A percentile compares a stretch with the other conserved stretches of the same genome.
Evolutionary conservation across 2,888 invertebrate genomes (phyloP).

Genomic region (Polyploca ridens): DNA sequence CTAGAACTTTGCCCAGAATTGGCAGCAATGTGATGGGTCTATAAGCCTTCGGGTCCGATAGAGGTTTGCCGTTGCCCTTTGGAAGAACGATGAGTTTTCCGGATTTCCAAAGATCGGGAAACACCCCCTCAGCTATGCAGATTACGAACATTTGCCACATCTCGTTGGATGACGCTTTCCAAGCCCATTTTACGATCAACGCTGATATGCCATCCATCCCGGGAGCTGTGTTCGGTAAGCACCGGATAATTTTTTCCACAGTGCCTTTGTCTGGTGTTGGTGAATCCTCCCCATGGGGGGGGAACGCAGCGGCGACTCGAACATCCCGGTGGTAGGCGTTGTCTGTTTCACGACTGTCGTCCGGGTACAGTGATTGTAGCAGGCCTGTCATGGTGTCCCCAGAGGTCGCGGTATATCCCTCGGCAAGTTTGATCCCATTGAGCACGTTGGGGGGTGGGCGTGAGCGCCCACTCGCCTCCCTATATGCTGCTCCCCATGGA

Average conservation of each 20-base stretch:
- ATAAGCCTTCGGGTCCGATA: constrained; percentile 36
- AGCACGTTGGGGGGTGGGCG: constrained; percentile 27
- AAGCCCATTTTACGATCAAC: constrained; percentile 28
- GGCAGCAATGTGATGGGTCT: constrained; percentile 43
- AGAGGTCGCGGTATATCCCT: constrained; percentile 18
- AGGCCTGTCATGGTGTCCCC: constrained; percentile 26
- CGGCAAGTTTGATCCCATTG: constrained; percentile 18
- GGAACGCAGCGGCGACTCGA: constrained; percentile 24
- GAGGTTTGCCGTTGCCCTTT: constrained; percentile 34
- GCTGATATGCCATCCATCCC: constrained; percentile 41
- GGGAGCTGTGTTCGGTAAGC: constrained; percentile 38
- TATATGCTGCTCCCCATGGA: constrained; percentile 31
- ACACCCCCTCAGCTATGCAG: constrained; percentile 34
- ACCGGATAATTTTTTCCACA: constrained; percentile 25
- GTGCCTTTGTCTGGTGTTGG: constrained; percentile 14
- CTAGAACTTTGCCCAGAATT: constrained; percentile 41
- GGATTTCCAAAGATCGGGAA: constrained; percentile 38
- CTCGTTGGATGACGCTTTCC: constrained; percentile 24
- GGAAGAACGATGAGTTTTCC: constrained; percentile 35
- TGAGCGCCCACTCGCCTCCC: constrained; percentile 25
- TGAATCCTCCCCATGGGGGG: constrained; percentile 27
- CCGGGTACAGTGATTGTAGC: constrained; percentile 36
- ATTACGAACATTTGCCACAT: constrained; percentile 15
- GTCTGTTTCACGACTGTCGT: constrained; percentile 29
- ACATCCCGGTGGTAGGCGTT: constrained; percentile 31